Conservation (phyloP, 2,113 vertebrate genomes). For the Electrona antarctica region DNA sequence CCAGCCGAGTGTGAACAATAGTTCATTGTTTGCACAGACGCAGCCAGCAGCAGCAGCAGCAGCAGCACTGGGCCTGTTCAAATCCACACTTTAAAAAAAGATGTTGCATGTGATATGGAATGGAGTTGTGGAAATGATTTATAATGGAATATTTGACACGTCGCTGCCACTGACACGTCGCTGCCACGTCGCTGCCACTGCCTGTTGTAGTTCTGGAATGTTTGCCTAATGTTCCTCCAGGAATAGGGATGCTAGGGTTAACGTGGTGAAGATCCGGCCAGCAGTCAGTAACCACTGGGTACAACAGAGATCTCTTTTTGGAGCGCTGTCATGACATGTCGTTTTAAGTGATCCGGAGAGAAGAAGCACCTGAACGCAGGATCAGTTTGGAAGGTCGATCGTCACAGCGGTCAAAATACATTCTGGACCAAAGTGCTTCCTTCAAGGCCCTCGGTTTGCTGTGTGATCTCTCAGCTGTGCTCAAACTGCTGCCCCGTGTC, state of each 20-base stretch:
- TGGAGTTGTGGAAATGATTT: no score
- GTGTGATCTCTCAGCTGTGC: slow-evolving; percentile 18
- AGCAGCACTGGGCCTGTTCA: neutral
- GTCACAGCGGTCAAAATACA: slow-evolving; percentile 3
- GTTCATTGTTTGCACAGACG: slow-evolving; percentile 25
- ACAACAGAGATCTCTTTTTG: no score
- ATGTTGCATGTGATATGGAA: no score
- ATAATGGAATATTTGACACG: no score
- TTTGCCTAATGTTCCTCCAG: no score
- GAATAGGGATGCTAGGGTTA: no score
- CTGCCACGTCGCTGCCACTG: no score
- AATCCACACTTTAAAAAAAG: neutral
- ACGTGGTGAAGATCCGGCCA: no score
- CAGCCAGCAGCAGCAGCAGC: neutral
- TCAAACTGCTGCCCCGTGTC: slow-evolving; percentile 32
- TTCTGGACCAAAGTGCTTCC: slow-evolving; percentile 4
- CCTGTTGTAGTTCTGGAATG: no score
- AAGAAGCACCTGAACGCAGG: slow-evolving; percentile 33
- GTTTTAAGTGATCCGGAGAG: slow-evolving; percentile 13
- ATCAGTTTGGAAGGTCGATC: slow-evolving; percentile 10
- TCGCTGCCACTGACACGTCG: no score
- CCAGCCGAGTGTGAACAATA: slow-evolving; percentile 23
- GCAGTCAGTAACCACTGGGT: no score
- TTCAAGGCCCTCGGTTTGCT: slow-evolving; percentile 11
- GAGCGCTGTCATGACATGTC: no score